These are phyloP conservation scores for Nannoperca australis DNA, from an alignment of 2,797 vertebrate genomes.

Conservation along the genomic window DNA sequence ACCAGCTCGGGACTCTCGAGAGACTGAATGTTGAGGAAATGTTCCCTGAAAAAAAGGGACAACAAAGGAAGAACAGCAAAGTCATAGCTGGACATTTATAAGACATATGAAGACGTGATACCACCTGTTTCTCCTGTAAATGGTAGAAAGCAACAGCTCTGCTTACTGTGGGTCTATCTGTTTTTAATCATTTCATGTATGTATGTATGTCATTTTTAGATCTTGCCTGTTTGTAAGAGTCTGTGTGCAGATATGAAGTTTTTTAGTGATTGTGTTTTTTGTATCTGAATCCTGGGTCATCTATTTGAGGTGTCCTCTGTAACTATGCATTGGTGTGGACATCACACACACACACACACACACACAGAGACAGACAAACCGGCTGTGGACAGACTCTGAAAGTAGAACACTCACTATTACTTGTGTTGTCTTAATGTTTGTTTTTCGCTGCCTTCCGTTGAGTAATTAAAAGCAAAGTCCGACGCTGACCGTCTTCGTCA, in stretches of 20 bases:
- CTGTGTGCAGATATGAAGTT: slow-evolving; percentile 43
- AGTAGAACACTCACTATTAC: slow-evolving; percentile 40
- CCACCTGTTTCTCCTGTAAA: slow-evolving; percentile 20
- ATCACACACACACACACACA: slow-evolving; percentile 21
- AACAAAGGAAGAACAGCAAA: slow-evolving; percentile 15
- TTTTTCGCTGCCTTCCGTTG: slow-evolving; percentile 50
- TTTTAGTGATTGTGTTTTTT: slow-evolving; percentile 47
- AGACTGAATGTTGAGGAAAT: slow-evolving; percentile 29
- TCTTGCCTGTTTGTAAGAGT: slow-evolving; percentile 44
- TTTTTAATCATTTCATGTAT: slow-evolving; percentile 46
- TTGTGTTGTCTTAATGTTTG: slow-evolving; percentile 54
- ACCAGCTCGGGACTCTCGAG: slow-evolving; percentile 33
- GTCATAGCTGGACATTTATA: slow-evolving; percentile 34
- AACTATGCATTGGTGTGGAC: slow-evolving; percentile 44
- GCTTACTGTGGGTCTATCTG: slow-evolving; percentile 8
- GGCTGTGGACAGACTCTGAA: slow-evolving; percentile 58
- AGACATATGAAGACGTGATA: slow-evolving; percentile 15
- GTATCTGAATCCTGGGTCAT: slow-evolving; percentile 50
- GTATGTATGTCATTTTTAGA: slow-evolving; percentile 44
- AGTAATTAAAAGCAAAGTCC: slow-evolving; percentile 51
- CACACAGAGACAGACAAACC: slow-evolving; percentile 39
- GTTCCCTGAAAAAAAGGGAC: slow-evolving; percentile 33
- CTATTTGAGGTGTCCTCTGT: slow-evolving; percentile 51
- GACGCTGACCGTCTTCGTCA: slow-evolving; percentile 32
- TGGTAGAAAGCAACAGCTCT: slow-evolving; percentile 17